phyloP scores from a whole-genome alignment of 2,888 invertebrate species.

The Hirtodrosophila cameraria region DNA sequence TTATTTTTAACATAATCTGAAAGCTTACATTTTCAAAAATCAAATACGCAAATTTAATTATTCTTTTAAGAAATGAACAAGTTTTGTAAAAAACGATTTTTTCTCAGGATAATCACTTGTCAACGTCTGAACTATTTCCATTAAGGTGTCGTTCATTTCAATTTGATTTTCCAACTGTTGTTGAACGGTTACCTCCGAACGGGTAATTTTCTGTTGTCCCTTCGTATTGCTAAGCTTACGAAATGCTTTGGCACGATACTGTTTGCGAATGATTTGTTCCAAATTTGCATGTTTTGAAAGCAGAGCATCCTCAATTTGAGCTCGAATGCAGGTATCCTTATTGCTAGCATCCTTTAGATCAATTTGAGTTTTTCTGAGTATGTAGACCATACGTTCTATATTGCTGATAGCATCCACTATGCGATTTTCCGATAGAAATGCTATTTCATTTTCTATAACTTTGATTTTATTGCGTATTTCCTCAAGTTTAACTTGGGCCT shows the following conservation, averaged over 20 bases:
- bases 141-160: constrained; percentile 52
- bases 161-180: constrained; percentile 44
- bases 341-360: constrained; percentile 72
- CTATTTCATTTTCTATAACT: constrained; percentile 84
- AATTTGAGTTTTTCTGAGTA: constrained; percentile 65
- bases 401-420: constrained; percentile 65
- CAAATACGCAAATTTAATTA: constrained; percentile 8
- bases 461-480: constrained; percentile 86
- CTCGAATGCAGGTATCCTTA: constrained; percentile 72
- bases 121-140: constrained; percentile 56
- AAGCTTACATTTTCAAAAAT: too few species aligned
- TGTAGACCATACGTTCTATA: constrained; percentile 65
- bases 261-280: constrained; percentile 65
- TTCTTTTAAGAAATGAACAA: constrained; percentile 54
- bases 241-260: constrained; percentile 62
- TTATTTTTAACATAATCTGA: too few species aligned
- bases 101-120: constrained; percentile 56
- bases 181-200: constrained; percentile 51
- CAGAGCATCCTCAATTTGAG: constrained; percentile 84
- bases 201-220: constrained; percentile 35
- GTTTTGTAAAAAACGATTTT: constrained; percentile 52
- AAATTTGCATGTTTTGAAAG: constrained; percentile 79
- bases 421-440: constrained; percentile 67
- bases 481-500: constrained; percentile 86
- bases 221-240: constrained; percentile 47